Evolutionary conservation across 2,113 vertebrate species (phyloP).

Genomic region (Gopherus evgoodei): DNA sequence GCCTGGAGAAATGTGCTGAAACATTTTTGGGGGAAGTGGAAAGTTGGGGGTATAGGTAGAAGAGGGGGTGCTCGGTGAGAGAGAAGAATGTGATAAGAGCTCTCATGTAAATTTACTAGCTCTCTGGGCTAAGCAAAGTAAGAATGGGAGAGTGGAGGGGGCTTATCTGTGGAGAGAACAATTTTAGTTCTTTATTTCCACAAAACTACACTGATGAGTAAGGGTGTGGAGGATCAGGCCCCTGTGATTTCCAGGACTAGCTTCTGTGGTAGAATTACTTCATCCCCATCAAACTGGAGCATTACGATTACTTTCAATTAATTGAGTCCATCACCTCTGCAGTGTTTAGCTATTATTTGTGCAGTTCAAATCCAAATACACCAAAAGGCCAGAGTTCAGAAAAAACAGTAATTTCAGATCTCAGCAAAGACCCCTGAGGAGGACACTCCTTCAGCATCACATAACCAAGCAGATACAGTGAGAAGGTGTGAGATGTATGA

Average conservation of each 20-base stretch:
- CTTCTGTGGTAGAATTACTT: rapidly evolving
- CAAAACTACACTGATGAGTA: neutral
- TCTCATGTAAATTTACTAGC: neutral
- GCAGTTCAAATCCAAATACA: neutral
- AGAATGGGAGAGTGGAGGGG: neutral
- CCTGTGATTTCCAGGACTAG: neutral
- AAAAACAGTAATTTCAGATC: neutral
- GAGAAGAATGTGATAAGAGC: neutral
- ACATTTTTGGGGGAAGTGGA: neutral
- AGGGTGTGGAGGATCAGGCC: neutral
- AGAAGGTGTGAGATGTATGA: neutral
- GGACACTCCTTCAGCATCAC: neutral
- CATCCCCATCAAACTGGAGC: neutral
- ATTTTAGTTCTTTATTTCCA: neutral
- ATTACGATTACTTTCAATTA: neutral
- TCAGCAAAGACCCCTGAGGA: neutral
- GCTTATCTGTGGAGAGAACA: neutral
- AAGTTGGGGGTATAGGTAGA: rapidly evolving
- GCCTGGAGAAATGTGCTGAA: neutral
- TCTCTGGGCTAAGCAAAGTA: neutral
- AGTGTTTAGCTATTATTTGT: neutral
- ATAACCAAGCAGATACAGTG: neutral
- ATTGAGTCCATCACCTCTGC: neutral
- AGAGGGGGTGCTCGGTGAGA: neutral
- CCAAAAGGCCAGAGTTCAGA: neutral